phyloP scores from a whole-genome alignment of 1,140 invertebrate species.

The Procambarus clarkii region DNA sequence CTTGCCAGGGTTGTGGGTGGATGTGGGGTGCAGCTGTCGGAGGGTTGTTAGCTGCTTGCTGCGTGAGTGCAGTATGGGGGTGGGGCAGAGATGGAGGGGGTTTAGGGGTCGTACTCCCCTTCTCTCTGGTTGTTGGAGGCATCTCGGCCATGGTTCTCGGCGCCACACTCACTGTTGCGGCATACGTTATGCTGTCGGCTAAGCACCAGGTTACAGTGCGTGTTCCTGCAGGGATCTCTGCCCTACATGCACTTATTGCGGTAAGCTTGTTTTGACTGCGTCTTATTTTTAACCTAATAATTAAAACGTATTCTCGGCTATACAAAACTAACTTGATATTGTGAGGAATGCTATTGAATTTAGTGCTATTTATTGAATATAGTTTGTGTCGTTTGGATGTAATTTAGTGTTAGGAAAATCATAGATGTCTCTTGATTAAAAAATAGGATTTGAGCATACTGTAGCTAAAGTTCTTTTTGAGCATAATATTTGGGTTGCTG shows the following conservation, averaged over 20 bases:
- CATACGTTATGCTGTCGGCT: slow-evolving; percentile 60
- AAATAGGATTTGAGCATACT: no score
- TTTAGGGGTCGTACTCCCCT: slow-evolving; percentile 55
- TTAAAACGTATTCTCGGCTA: no score
- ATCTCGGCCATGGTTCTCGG: slow-evolving; percentile 63
- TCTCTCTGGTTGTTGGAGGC: slow-evolving; percentile 53
- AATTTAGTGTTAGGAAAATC: no score
- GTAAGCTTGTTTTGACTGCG: neutral
- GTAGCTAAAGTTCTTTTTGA: no score
- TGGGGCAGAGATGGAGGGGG: slow-evolving; percentile 41
- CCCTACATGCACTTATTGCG: slow-evolving; percentile 65
- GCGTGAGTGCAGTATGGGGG: slow-evolving; percentile 54
- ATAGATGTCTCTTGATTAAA: no score
- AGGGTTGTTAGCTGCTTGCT: slow-evolving; percentile 46
- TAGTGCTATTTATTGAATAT: no score
- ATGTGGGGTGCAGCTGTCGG: slow-evolving; percentile 58
- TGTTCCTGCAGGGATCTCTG: slow-evolving; percentile 73
- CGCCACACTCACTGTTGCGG: slow-evolving; percentile 57
- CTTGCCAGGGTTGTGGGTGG: slow-evolving; percentile 37
- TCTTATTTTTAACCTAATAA: no score
- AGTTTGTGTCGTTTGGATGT: no score
- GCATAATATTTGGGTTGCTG: no score
- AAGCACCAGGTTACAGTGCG: slow-evolving; percentile 63
- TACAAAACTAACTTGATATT: no score
- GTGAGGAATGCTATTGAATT: no score